Evolutionary conservation across 2,888 invertebrate species (phyloP), one percentile per base, ranked within the genome.

Genomic region (Temnothorax ravouxi): DNA sequence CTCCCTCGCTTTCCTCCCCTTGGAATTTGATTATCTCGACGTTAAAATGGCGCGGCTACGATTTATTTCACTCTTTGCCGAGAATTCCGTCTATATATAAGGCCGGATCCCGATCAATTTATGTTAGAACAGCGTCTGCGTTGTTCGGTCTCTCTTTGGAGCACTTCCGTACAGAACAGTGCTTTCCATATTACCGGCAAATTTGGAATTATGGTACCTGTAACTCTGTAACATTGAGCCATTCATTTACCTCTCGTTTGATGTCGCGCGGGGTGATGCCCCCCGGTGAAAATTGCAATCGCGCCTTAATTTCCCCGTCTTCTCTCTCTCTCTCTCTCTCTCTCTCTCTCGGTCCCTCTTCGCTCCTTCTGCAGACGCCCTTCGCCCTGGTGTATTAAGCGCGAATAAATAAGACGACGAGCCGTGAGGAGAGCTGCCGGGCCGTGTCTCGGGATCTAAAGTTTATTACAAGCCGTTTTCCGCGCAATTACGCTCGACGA

Each of bases 191-290:
- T 80, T 72, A 50, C 18, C 2, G 8, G 59, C 56, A 67, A 67
- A 64, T 64, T 64, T 64, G 15, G 44, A 52, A 34, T 59, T 97
- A 62, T 64, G 62, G 81, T 38, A 21, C 72, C 18, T 18, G 25
- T 77, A n/a, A n/a, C n/a, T n/a, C n/a, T n/a, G n/a, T n/a, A 44
- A 74, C 59, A 9, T 25, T 15, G 59, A 80, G 59, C 71, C 13
- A 44, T 59, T 80, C 21, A n/a, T 82, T 61, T 61, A 59, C 41
- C 38, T 75, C 59, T 74, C 81, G 61, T 80, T 87, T 71, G 84
- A 83, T 83, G 71, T 76, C 76, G 71, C 76, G 29, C 71, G 62
- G 44, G 44, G 6, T 59, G 56, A 8, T 41, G 41, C 9, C 9
- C 9, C 62, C 54, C 62, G 29, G 34, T 47, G 66, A 61, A 84